Evolutionary conservation across 2,113 vertebrate species (phyloP).

Genomic region (Gasterosteus nipponicus): DNA sequence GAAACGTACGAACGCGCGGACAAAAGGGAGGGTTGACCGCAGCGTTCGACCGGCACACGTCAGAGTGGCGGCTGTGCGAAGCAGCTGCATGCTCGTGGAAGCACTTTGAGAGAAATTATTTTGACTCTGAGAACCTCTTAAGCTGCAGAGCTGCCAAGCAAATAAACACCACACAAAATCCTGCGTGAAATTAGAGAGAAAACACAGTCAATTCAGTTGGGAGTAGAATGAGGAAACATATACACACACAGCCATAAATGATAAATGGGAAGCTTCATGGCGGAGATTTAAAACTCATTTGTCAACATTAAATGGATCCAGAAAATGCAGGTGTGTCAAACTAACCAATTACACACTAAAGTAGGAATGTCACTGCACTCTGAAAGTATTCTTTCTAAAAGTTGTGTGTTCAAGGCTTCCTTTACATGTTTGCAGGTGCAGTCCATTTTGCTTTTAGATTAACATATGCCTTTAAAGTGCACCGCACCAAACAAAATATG

Average conservation of each 20-base stretch:
- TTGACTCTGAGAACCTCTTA: conserved; percentile 35
- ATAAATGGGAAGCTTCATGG: conserved; percentile 21
- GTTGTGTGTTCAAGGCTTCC: background rate
- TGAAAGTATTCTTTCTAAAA: background rate
- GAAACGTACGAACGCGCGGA: conserved; percentile 17
- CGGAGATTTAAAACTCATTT: conserved; percentile 24
- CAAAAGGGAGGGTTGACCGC: conserved; percentile 4
- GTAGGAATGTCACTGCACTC: background rate
- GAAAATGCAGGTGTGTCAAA: conserved; percentile 19
- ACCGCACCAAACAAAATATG: background rate
- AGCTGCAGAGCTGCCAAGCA: conserved; percentile 37
- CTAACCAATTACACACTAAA: conserved; percentile 33
- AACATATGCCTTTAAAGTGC: conserved; percentile 6
- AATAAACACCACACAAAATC: conserved; percentile 18
- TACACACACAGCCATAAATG: background rate
- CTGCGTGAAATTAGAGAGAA: conserved; percentile 25
- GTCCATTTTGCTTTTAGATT: background rate
- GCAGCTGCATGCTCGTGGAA: conserved; percentile 35
- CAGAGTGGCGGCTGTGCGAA: conserved; percentile 11
- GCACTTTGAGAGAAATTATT: conserved; percentile 40
- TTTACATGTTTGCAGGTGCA: background rate
- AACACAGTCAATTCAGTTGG: conserved; percentile 33
- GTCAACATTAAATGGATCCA: conserved; percentile 25
- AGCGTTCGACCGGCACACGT: conserved; percentile 14
- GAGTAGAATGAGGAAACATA: background rate